Conservation (phyloP, 1,140 invertebrate genomes). For the Drosophila arawakana region DNA sequence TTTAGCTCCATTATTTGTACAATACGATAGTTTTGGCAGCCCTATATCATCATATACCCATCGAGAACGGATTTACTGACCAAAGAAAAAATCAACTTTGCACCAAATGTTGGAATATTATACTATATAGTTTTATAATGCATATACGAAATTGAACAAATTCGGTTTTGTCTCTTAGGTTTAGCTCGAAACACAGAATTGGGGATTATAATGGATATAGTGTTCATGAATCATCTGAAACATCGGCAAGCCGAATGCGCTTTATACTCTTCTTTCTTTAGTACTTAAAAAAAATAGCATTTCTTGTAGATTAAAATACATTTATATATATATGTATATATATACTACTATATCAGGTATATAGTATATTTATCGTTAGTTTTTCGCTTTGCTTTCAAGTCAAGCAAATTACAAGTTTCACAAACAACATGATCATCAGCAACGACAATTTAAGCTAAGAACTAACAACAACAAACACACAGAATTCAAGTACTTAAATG, state of each 20-base stretch:
- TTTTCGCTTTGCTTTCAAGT: neutral
- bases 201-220: constrained; percentile 17
- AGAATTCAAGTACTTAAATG: constrained; percentile 15
- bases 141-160: constrained; percentile 5
- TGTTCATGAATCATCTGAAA: neutral
- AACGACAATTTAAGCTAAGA: constrained; percentile 9
- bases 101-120: constrained; percentile 9
- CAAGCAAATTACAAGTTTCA: constrained; percentile 10
- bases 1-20: neutral
- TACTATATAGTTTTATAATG: constrained; percentile 5
- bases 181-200: constrained; percentile 37
- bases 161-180: constrained; percentile 51
- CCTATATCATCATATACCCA: constrained; percentile 15
- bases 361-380: constrained; percentile 19
- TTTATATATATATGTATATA: constrained; percentile 11
- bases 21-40: neutral
- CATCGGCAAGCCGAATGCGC: neutral
- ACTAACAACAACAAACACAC: constrained; percentile 26
- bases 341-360: constrained; percentile 15
- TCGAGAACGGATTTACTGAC: constrained; percentile 36
- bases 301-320: constrained; percentile 41
- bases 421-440: constrained; percentile 5
- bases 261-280: neutral
- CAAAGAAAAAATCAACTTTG: neutral
- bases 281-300: constrained; percentile 24